A percentile compares a stretch with the other conserved stretches of the same genome.
Evolutionary conservation across 1,140 invertebrate species (phyloP).

Genomic region (Nilaparvata lugens): DNA sequence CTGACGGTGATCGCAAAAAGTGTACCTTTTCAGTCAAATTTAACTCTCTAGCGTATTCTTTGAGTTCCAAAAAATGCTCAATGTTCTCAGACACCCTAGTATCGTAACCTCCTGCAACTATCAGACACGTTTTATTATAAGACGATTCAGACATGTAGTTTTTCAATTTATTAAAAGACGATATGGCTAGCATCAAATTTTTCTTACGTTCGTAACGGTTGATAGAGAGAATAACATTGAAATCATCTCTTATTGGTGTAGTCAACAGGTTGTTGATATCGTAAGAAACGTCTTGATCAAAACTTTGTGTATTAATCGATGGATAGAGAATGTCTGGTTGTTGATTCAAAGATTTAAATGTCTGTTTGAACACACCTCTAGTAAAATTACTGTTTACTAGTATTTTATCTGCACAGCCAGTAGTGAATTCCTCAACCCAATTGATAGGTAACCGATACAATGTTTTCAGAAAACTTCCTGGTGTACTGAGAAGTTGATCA

Average conservation of each 20-base stretch:
- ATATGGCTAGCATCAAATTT: slow-evolving; percentile 75
- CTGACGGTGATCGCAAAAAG: slow-evolving; percentile 80
- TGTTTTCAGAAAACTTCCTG: slow-evolving; percentile 57
- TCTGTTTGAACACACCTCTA: slow-evolving; percentile 68
- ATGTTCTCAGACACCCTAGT: slow-evolving; percentile 81
- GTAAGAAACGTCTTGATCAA: slow-evolving; percentile 49
- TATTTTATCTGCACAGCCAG: slow-evolving; percentile 72
- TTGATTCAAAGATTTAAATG: slow-evolving; percentile 62
- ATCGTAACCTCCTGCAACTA: slow-evolving; percentile 98
- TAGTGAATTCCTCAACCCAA: slow-evolving; percentile 85
- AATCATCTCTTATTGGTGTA: slow-evolving; percentile 37
- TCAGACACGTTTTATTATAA: slow-evolving; percentile 61
- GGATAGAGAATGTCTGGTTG: slow-evolving; percentile 85
- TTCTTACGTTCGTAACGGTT: slow-evolving; percentile 98
- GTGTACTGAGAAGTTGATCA: slow-evolving; percentile 75
- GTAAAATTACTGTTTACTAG: slow-evolving; percentile 95
- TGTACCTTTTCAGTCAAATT: slow-evolving; percentile 64
- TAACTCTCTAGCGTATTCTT: slow-evolving; percentile 49
- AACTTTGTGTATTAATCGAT: slow-evolving; percentile 74
- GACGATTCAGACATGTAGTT: slow-evolving; percentile 40
- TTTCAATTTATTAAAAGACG: slow-evolving; percentile 67
- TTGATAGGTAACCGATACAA: slow-evolving; percentile 85
- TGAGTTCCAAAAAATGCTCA: slow-evolving; percentile 74
- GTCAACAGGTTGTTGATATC: slow-evolving; percentile 39
- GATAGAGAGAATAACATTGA: slow-evolving; percentile 78